These are phyloP conservation scores for Doris montereyensis DNA, from an alignment of 2,888 invertebrate species.

Conservation along the genomic window DNA sequence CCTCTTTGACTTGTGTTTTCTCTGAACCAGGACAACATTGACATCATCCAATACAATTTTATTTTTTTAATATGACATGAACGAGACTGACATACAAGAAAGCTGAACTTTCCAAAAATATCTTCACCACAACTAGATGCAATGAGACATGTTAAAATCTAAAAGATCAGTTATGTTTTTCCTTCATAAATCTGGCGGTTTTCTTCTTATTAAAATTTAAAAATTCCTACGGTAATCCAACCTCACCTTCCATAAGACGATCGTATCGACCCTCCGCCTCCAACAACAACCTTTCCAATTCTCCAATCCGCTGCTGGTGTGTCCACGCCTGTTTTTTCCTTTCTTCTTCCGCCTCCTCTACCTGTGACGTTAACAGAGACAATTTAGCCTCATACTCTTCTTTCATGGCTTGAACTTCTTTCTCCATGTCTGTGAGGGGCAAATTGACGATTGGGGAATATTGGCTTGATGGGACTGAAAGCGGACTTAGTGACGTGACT, in stretches of 20 bases:
- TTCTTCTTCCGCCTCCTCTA: conserved; percentile 53
- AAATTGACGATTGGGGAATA: background rate
- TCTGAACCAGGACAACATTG: too few species aligned
- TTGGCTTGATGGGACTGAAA: background rate
- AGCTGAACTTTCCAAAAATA: too few species aligned
- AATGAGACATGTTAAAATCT: too few species aligned
- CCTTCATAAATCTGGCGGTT: too few species aligned
- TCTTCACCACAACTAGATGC: too few species aligned
- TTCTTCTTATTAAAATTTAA: too few species aligned
- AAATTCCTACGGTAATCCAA: too few species aligned
- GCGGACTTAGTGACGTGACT: background rate
- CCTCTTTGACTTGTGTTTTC: too few species aligned
- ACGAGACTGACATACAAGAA: too few species aligned
- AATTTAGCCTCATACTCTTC: conserved; percentile 49
- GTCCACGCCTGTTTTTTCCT: conserved; percentile 49
- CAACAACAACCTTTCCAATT: conserved; percentile 50
- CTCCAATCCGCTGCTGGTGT: conserved; percentile 49
- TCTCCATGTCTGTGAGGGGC: conserved; percentile 10
- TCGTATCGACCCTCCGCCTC: conserved; percentile 61
- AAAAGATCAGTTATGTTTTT: too few species aligned
- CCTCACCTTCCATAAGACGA: conserved; percentile 58
- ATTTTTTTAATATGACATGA: too few species aligned
- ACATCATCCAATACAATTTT: too few species aligned
- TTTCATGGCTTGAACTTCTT: conserved; percentile 47
- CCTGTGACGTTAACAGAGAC: conserved; percentile 41